phyloP scores from a whole-genome alignment of 2,113 vertebrate genomes.

The Scalopus aquaticus region DNA sequence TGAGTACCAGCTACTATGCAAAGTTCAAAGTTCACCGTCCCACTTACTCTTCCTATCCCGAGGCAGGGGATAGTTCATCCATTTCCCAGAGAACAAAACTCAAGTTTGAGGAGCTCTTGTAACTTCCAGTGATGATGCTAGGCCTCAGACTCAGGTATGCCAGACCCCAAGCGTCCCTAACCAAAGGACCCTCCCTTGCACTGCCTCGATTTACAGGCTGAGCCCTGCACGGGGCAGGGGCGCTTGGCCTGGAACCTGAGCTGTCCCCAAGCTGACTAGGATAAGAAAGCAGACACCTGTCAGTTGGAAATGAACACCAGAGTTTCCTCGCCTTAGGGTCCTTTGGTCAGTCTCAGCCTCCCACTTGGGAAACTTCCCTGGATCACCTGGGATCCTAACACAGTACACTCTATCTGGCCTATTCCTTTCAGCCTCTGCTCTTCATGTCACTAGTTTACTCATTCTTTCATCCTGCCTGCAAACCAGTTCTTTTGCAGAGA shows the following conservation, averaged over 20 bases:
- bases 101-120: not conserved
- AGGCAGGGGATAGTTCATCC: not conserved
- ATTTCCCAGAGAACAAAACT: constrained; percentile 6
- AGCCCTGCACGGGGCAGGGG: not conserved
- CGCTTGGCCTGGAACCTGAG: not conserved
- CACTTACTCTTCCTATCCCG: not conserved
- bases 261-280: not conserved
- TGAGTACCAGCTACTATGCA: not conserved
- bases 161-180: not conserved
- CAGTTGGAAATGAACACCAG: not conserved
- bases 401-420: not conserved
- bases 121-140: not conserved
- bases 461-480: not conserved
- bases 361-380: not conserved
- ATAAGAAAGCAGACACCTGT: not conserved
- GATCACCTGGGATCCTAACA: not conserved
- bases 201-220: not conserved
- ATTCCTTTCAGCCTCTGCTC: not conserved
- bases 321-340: not conserved
- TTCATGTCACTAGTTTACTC: not conserved
- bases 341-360: not conserved
- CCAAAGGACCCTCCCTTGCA: not conserved
- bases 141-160: not conserved
- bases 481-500: not conserved
- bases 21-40: not conserved